Evolutionary conservation across 2,113 vertebrate genomes (phyloP).

Genomic region (Tragulus kanchil): DNA sequence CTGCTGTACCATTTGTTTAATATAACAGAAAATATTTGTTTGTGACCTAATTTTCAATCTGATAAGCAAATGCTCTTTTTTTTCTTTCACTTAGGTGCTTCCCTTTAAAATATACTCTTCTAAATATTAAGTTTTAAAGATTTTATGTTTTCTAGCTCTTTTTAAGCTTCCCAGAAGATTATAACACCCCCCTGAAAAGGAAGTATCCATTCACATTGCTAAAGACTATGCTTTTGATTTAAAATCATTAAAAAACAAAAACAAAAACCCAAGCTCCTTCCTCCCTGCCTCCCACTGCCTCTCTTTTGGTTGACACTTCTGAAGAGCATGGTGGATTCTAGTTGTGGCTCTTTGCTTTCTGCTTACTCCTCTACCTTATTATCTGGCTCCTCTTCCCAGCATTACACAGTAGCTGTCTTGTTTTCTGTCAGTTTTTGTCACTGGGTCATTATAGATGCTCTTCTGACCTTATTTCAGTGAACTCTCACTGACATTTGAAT

Average conservation of each 20-base stretch:
- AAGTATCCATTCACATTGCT: neutral
- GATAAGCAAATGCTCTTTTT: neutral
- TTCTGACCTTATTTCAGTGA: neutral
- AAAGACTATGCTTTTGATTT: neutral
- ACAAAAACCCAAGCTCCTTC: neutral
- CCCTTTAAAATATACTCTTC: neutral
- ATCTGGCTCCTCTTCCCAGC: neutral
- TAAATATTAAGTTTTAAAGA: slow-evolving; percentile 25
- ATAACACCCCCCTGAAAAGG: neutral
- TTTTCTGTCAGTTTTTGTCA: neutral
- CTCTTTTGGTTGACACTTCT: neutral
- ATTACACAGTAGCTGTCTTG: neutral
- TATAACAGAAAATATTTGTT: neutral
- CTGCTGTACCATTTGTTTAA: neutral
- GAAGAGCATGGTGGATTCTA: neutral
- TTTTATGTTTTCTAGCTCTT: neutral
- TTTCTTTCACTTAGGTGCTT: neutral
- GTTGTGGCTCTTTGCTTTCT: neutral
- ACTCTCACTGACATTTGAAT: neutral
- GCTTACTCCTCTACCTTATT: neutral
- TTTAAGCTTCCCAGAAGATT: neutral
- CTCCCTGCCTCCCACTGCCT: neutral
- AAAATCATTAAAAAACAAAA: neutral
- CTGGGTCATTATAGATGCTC: neutral
- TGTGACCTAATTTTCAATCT: neutral